Evolutionary conservation across 2,113 vertebrate genomes (phyloP), one percentile per base, ranked within the genome.

Genomic region (Ascaphus truei): DNA sequence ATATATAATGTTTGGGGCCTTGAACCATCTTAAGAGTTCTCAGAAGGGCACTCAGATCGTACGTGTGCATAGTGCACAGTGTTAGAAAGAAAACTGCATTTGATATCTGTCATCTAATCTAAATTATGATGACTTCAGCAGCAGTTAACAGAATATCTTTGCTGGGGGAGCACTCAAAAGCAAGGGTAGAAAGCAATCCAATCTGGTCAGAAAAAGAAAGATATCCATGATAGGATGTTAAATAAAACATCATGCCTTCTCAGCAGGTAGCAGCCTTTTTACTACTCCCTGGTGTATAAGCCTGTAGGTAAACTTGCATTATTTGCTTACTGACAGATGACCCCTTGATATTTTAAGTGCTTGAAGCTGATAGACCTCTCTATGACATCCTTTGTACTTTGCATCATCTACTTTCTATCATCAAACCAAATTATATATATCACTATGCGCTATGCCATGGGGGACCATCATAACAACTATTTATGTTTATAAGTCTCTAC

Each of bases 211-310:
- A 83, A 65, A 78, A 81, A 62, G 61, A 80, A 72, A 78, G 79
- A 76, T 78, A 64, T 79, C 75, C 79, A 79, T 76, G 74, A 66
- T 76, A 60, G 65, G 33, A 75, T 75, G 62, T 22, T 85, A 80
- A 87, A 87, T 87, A 87, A 87, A 87, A 87, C 80, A 85, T 85
- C 64, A 79, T 69, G 74, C 77, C 79, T 76, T 79, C 77, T 83
- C 68, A 31, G 75, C 63, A 80, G 73, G 72, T 77, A 80, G 78
- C 80, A 80, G 74, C 65, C 76, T 75, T 68, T 71, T 83, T 79
- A 81, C 79, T 76, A 48, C 58, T 85, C 82, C 75, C 79, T 72
- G 74, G 79, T 76, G 84, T 75, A 83, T 80, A 66, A 0, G 2
- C 74, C 76, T 79, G 79, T 83, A 84, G 85, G 79, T 72, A 84